phyloP scores from a whole-genome alignment of 2,888 invertebrate genomes.

The Drosophila neonasuta region DNA sequence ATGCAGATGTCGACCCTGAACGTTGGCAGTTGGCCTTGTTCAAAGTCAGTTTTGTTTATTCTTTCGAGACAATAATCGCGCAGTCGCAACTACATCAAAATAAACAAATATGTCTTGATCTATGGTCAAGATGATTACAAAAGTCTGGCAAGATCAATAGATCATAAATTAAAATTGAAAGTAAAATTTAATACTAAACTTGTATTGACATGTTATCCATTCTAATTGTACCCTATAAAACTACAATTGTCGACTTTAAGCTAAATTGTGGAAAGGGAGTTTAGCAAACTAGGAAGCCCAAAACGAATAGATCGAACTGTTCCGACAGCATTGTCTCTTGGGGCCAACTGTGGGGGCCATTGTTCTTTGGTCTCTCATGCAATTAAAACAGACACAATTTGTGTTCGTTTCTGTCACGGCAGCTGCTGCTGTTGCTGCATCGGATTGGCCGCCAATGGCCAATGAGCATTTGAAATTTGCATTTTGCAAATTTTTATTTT shows the following conservation, averaged over 20 bases:
- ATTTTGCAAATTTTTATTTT: slow-evolving; percentile 34
- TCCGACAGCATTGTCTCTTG: slow-evolving; percentile 36
- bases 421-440: slow-evolving; percentile 16
- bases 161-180: slow-evolving; percentile 9
- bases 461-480: slow-evolving; percentile 67
- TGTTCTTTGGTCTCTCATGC: slow-evolving; percentile 61
- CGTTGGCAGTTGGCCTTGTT: slow-evolving; percentile 28
- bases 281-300: slow-evolving; percentile 31
- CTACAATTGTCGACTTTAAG: neutral
- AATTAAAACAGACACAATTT: slow-evolving; percentile 64
- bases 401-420: slow-evolving; percentile 44
- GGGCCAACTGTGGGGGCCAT: slow-evolving; percentile 47
- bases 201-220: neutral
- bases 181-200: slow-evolving; percentile 3
- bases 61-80: slow-evolving; percentile 5
- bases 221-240: slow-evolving; percentile 1
- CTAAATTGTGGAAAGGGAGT: slow-evolving; percentile 1
- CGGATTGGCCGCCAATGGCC: slow-evolving; percentile 46
- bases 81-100: slow-evolving; percentile 20
- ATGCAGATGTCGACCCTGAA: slow-evolving; percentile 31
- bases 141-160: slow-evolving; percentile 9
- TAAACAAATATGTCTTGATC: slow-evolving; percentile 8
- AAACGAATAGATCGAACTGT: slow-evolving; percentile 15
- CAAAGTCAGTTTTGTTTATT: slow-evolving; percentile 14
- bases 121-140: slow-evolving; percentile 8